These are phyloP conservation scores for Gryllus longicercus DNA, from an alignment of 2,888 invertebrate species.

Conservation along the genomic window DNA sequence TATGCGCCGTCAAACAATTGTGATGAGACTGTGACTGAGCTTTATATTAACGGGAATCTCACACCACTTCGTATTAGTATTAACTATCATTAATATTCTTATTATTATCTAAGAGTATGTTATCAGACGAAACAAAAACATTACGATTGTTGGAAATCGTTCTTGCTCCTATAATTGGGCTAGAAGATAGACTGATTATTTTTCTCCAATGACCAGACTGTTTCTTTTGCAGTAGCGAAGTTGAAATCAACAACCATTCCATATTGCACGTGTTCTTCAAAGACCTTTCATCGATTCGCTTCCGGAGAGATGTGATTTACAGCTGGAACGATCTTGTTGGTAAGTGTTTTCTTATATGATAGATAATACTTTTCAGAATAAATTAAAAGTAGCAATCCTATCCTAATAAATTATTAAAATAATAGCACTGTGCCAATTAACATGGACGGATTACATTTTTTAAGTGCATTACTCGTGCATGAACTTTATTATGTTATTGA, in stretches of 20 bases:
- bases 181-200: no score
- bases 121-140: neutral
- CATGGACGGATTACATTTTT: no score
- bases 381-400: neutral
- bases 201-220: neutral
- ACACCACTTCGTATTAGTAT: no score
- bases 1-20: no score
- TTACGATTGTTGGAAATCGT: neutral
- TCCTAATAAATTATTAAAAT: neutral
- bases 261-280: constrained; percentile 37
- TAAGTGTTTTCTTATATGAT: constrained; percentile 18
- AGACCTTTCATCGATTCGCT: constrained; percentile 34
- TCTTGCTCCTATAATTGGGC: no score
- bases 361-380: neutral
- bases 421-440: no score
- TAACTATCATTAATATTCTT: no score
- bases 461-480: no score
- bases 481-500: no score
- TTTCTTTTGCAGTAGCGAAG: constrained; percentile 32
- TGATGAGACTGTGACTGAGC: no score
- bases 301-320: constrained; percentile 36
- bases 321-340: constrained; percentile 36
- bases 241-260: constrained; percentile 34
- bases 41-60: no score
- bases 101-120: no score